phyloP scores from a whole-genome alignment of 2,797 vertebrate genomes.

The Leontocebus nigricollis region DNA sequence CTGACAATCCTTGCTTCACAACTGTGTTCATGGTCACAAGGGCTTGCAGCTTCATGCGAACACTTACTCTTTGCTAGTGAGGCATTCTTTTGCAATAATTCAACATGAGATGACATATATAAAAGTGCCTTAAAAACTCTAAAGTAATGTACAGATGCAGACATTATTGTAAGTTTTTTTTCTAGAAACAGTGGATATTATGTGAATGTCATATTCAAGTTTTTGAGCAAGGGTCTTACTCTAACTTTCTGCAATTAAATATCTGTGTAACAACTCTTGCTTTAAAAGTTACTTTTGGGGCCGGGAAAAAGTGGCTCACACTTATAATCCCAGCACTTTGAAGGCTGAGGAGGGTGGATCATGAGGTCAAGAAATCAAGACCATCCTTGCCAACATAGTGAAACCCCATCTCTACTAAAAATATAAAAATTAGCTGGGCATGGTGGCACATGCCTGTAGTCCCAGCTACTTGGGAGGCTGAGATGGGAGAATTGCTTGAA shows the following conservation, averaged over 20 bases:
- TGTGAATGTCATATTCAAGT: not conserved
- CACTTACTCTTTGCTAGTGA: not conserved
- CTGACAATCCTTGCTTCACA: not conserved
- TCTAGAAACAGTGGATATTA: not conserved
- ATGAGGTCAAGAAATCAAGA: too few relatives aligned
- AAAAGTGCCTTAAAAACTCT: not conserved
- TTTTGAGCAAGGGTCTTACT: not conserved
- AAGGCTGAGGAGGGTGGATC: too few relatives aligned
- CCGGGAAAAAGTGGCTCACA: too few relatives aligned
- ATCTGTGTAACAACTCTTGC: not conserved
- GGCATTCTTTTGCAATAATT: not conserved
- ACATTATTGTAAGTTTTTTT: not conserved
- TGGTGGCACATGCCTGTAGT: too few relatives aligned
- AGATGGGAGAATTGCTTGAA: too few relatives aligned
- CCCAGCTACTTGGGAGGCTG: too few relatives aligned
- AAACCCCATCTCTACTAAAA: too few relatives aligned
- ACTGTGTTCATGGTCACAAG: not conserved
- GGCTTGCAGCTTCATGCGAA: not conserved
- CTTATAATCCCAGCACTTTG: too few relatives aligned
- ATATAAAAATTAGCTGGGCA: too few relatives aligned
- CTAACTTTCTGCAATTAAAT: slow-evolving; percentile 15
- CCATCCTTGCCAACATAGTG: too few relatives aligned
- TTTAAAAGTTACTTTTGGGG: not conserved
- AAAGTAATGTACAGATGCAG: not conserved
- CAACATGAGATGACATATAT: not conserved